Evolutionary conservation across 2,888 invertebrate genomes (phyloP).

Genomic region (Pheosia gnoma): DNA sequence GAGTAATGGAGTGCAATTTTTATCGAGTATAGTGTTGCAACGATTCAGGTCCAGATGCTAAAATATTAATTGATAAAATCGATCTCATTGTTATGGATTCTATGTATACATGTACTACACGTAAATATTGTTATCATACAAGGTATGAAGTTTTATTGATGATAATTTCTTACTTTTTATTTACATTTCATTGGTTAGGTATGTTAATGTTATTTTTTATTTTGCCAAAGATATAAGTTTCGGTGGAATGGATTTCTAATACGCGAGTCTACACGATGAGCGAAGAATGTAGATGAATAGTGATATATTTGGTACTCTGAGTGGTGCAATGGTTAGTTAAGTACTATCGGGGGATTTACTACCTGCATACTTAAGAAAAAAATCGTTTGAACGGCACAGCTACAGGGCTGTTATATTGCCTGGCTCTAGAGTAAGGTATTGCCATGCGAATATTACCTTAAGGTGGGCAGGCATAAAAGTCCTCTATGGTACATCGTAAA

Average conservation of each 20-base stretch:
- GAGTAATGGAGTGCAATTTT: conserved; percentile 26
- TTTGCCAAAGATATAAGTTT: conserved; percentile 80
- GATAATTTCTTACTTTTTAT: conserved; percentile 50
- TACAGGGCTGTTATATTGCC: too few species aligned
- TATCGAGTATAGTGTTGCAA: conserved; percentile 56
- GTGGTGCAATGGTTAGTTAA: conserved; percentile 78
- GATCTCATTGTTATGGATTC: conserved; percentile 82
- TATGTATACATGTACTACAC: conserved; percentile 68
- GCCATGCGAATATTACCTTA: too few species aligned
- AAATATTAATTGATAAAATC: conserved; percentile 71
- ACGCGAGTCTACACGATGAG: conserved; percentile 53
- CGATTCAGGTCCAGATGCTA: conserved; percentile 69
- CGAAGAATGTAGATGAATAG: conserved; percentile 54
- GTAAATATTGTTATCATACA: conserved; percentile 82
- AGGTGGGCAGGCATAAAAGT: too few species aligned
- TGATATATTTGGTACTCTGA: conserved; percentile 67
- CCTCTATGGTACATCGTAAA: conserved; percentile 57
- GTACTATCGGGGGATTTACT: conserved; percentile 28
- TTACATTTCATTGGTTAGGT: conserved; percentile 61
- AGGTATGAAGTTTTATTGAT: conserved; percentile 77
- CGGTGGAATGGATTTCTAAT: conserved; percentile 59
- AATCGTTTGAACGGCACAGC: too few species aligned
- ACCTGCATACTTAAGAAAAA: too few species aligned
- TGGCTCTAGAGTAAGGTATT: too few species aligned
- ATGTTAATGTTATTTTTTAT: conserved; percentile 58